Conservation (phyloP, 2,797 vertebrate genomes). For the Otolemur crassicaudatus region DNA sequence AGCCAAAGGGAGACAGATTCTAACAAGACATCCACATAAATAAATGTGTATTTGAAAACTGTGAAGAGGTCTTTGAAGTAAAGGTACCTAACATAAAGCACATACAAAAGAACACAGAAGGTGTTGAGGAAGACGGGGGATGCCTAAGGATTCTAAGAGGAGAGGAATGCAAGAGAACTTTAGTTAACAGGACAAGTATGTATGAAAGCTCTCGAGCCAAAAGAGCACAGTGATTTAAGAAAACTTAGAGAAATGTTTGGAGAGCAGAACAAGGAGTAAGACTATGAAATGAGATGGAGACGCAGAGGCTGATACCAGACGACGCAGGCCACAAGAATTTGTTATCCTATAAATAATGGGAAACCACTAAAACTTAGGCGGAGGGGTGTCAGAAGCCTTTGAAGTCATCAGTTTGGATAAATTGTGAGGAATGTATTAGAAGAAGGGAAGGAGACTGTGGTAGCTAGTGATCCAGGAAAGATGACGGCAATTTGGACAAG, state of each 20-base stretch:
- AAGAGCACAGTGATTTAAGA: background rate
- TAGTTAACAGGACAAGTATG: background rate
- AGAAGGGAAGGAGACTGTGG: constrained; percentile 1
- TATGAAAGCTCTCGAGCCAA: background rate
- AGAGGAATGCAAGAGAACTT: background rate
- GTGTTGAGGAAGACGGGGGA: background rate
- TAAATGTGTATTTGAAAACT: constrained; percentile 28
- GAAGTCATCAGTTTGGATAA: background rate
- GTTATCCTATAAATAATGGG: background rate
- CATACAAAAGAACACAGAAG: background rate
- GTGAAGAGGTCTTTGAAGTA: constrained; percentile 39
- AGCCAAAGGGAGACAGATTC: constrained; percentile 41
- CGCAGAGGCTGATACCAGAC: background rate
- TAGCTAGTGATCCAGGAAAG: background rate
- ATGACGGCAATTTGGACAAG: background rate
- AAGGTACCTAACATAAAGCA: background rate
- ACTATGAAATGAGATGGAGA: background rate
- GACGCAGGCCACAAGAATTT: background rate
- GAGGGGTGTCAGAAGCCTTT: background rate
- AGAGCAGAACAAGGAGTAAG: background rate
- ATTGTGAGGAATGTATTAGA: background rate
- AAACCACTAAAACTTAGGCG: constrained; percentile 18
- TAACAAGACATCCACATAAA: constrained; percentile 35
- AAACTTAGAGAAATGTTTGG: background rate
- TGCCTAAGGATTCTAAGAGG: constrained; percentile 1